Evolutionary conservation across 2,797 vertebrate species (phyloP).

Genomic region (Otolemur crassicaudatus): DNA sequence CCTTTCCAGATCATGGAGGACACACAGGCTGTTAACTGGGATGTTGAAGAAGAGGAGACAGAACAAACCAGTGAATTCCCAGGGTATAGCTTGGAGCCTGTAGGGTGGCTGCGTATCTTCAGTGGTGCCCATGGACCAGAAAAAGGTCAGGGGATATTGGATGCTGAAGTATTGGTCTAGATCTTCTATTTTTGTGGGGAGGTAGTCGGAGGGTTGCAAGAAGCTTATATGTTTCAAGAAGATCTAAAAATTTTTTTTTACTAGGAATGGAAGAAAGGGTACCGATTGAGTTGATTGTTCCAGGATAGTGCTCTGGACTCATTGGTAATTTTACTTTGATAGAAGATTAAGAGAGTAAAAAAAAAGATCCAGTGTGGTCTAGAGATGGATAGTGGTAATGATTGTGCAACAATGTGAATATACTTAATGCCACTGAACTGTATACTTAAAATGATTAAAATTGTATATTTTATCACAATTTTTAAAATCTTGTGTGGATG

Average conservation of each 20-base stretch:
- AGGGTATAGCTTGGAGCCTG: slow-evolving; percentile 49
- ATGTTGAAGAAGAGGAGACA: slow-evolving; percentile 73
- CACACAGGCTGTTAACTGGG: slow-evolving; percentile 83
- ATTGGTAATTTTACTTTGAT: slow-evolving; percentile 40
- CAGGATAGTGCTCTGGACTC: background rate
- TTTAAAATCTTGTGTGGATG: background rate
- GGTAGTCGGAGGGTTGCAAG: background rate
- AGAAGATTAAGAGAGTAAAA: slow-evolving; percentile 25
- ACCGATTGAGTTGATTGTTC: background rate
- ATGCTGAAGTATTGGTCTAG: background rate
- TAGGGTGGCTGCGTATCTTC: slow-evolving; percentile 82
- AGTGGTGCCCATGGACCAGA: slow-evolving; percentile 83
- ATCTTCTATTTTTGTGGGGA: background rate
- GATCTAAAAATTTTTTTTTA: background rate
- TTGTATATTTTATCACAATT: slow-evolving; percentile 28
- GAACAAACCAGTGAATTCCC: slow-evolving; percentile 4
- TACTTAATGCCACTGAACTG: background rate
- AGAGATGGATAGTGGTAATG: background rate
- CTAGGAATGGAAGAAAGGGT: background rate
- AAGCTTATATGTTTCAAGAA: slow-evolving; percentile 9
- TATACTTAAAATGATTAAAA: background rate
- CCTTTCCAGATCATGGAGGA: slow-evolving; percentile 82
- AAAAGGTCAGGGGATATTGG: slow-evolving; percentile 79
- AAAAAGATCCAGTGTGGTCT: slow-evolving; percentile 8
- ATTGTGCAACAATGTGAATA: background rate